A percentile compares a stretch with the other conserved stretches of the same genome.
phyloP scores from a whole-genome alignment of 2,113 vertebrate species.

The Probosciger aterrimus region DNA sequence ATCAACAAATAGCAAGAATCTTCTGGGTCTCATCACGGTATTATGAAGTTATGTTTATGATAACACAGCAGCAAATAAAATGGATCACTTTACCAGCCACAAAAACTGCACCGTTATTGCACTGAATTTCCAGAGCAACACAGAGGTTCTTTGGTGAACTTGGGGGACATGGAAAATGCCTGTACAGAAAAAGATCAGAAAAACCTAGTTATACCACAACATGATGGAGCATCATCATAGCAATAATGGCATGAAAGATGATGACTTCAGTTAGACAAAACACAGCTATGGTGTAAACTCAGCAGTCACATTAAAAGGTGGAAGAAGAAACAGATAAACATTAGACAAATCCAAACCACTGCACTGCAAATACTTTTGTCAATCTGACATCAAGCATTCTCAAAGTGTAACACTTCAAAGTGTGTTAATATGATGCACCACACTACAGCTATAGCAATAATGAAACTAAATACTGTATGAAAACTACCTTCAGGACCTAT shows the following conservation, averaged over 20 bases:
- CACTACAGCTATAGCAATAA: neutral
- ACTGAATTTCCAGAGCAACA: conserved; percentile 81
- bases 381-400: neutral
- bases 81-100: conserved; percentile 83
- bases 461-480: neutral
- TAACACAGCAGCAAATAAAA: conserved; percentile 3
- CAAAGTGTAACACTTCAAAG: neutral
- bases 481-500: neutral
- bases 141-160: conserved; percentile 73
- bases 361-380: neutral
- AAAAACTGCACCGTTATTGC: conserved; percentile 87
- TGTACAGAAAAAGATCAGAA: conserved; percentile 53
- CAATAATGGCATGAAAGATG: neutral
- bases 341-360: neutral
- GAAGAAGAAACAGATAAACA: neutral
- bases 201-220: neutral
- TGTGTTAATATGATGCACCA: neutral
- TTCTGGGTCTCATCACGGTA: neutral
- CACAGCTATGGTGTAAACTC: neutral
- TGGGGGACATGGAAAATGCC: conserved; percentile 85
- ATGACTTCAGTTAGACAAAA: neutral
- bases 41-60: neutral
- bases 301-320: neutral
- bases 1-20: neutral
- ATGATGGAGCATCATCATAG: neutral